Evolutionary conservation across 2,888 invertebrate genomes (phyloP).

Genomic region (Harpagoxenus sublaevis): DNA sequence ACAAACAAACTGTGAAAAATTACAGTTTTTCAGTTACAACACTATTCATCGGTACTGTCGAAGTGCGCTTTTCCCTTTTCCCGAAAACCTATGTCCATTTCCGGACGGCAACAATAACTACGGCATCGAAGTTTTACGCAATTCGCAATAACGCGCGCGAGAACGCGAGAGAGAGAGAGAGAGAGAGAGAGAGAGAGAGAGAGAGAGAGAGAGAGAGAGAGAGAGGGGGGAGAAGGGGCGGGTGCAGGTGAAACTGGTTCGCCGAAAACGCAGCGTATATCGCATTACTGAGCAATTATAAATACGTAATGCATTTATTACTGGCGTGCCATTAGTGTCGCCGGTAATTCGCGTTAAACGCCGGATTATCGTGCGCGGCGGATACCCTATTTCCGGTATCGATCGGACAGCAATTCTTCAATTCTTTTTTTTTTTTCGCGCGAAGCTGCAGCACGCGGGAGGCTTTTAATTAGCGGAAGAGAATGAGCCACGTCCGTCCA

Average conservation of each 20-base stretch:
- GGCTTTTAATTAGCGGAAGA: slow-evolving; percentile 38
- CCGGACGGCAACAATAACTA: slow-evolving; percentile 14
- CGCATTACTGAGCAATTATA: slow-evolving; percentile 44
- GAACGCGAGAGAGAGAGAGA: background rate
- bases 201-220: background rate
- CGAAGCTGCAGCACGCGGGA: background rate
- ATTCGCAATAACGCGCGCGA: background rate
- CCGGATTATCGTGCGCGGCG: slow-evolving; percentile 9
- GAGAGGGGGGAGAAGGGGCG: background rate
- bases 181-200: background rate
- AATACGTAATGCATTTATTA: slow-evolving; percentile 40
- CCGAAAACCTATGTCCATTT: slow-evolving; percentile 12
- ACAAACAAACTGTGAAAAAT: background rate
- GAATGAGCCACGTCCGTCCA: slow-evolving; percentile 34
- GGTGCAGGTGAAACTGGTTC: background rate
- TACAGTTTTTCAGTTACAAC: background rate
- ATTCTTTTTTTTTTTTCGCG: background rate
- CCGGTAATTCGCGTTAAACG: slow-evolving; percentile 35
- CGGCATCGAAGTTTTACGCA: slow-evolving; percentile 6
- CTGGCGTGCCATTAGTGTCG: background rate
- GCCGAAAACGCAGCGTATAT: slow-evolving; percentile 3
- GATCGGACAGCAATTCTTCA: slow-evolving; percentile 1
- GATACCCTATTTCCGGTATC: slow-evolving; percentile 16
- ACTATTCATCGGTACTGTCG: background rate
- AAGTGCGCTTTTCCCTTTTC: slow-evolving; percentile 18